Base-by-base conservation (phyloP, 2,113 vertebrate genomes). In the Anolis sagrei region DNA sequence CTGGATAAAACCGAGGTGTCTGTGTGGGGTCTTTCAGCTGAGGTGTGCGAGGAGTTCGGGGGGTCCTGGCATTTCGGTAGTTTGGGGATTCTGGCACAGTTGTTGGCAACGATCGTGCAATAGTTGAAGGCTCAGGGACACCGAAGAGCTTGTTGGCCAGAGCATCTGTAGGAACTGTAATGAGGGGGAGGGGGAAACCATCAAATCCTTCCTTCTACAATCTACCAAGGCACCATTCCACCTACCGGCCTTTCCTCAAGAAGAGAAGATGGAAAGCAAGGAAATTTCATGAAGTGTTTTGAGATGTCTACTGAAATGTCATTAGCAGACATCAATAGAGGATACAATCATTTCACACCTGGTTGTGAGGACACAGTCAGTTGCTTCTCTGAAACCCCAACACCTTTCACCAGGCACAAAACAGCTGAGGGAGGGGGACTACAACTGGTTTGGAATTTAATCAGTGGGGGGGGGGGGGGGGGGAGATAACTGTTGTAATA, bases 81-180 rank as follows among this genome's bases (percentile, higher is more conserved):
- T 97, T 98, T 88, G 99, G 99, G 0, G 99, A 99, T 90, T 99
- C 98, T 39, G 99, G 99, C 93, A 99, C 99, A 1, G 98, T 98
- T 0, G 98, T 99, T 19, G 98, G 98, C 83, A 99, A 93, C 44
- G 99, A 99, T 85, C 98, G 98, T 61, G 99, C 99, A 0, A 97
- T 98, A 1, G 97, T 94, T 18, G 98, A 98, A 8, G 98, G 99
- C 75, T 99, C 99, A 0, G 99, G 98, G 54, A 97, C 98, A 32
- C 99, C 99, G 3, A 99, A 99, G 86, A 99, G 95, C 79, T 99
- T 99, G 94, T 99, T 99, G 34, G 98, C 98, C 97, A 99, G 94
- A 90, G 98, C 99, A 0, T 99, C 98, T 85, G 98, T 99, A 77
- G 98, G 98, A 91, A 99, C 99, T 99, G 92, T 64, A 89, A 69